A percentile compares a stretch with the other conserved stretches of the same genome.
phyloP scores from a whole-genome alignment of 2,113 vertebrate species.

The Elaphurus davidianus region DNA sequence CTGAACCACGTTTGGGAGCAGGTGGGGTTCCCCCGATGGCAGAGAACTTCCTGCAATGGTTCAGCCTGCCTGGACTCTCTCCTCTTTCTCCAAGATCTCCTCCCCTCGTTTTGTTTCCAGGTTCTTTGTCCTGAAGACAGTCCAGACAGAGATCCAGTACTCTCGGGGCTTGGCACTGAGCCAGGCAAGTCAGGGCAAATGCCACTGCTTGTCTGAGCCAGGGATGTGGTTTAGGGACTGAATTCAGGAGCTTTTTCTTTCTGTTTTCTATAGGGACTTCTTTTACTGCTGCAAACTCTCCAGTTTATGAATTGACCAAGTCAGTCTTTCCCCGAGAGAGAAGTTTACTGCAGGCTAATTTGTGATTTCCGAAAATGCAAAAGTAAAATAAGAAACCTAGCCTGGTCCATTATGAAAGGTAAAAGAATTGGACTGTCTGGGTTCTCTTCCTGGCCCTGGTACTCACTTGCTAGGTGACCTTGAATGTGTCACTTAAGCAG shows the following conservation, averaged over 20 bases:
- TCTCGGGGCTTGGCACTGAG: background rate
- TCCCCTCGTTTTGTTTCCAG: background rate
- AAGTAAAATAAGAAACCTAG: background rate
- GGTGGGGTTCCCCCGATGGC: background rate
- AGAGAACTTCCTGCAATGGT: too few relatives aligned
- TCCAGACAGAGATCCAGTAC: background rate
- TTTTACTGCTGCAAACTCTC: background rate
- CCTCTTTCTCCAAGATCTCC: background rate
- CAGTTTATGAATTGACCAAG: background rate
- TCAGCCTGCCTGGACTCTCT: background rate
- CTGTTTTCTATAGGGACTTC: background rate
- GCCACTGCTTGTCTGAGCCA: rapidly evolving
- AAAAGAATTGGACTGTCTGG: background rate
- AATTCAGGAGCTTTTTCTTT: background rate
- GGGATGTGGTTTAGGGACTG: background rate
- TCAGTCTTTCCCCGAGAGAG: background rate
- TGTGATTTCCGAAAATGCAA: background rate
- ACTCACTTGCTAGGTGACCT: background rate
- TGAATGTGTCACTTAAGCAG: background rate
- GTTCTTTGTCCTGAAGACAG: background rate
- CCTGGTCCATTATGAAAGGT: background rate
- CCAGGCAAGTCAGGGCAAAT: background rate
- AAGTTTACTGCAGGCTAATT: background rate
- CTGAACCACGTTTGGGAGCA: background rate
- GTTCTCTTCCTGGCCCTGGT: background rate